phyloP scores from a whole-genome alignment of 2,113 vertebrate species.

The Telmatochromis sp. region DNA sequence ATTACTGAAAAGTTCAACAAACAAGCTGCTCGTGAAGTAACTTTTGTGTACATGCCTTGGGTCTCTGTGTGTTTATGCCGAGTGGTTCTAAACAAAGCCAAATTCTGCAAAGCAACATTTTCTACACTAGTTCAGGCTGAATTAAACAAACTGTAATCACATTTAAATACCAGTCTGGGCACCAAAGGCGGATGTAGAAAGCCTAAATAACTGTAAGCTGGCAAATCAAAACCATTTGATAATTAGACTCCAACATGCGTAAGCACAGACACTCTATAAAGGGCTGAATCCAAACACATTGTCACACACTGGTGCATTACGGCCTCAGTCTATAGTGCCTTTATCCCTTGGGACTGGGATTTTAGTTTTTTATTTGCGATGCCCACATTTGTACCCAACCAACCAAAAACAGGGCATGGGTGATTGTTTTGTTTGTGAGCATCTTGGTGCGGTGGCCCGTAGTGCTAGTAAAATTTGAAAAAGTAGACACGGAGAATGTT shows the following conservation, averaged over 20 bases:
- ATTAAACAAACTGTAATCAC: not conserved
- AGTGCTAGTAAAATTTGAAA: not conserved
- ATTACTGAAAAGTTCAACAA: not conserved
- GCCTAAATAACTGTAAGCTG: not conserved
- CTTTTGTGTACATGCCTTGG: not conserved
- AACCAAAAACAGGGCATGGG: accelerated
- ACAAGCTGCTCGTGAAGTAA: not conserved
- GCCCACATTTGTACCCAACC: not conserved
- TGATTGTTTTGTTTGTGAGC: not conserved
- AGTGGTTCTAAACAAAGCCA: not conserved
- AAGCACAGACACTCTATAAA: not conserved
- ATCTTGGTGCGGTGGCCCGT: not conserved
- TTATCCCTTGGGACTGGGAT: not conserved
- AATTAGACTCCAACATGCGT: not conserved
- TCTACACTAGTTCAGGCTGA: not conserved
- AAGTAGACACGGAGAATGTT: not conserved
- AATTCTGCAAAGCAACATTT: not conserved
- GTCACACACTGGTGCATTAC: not conserved
- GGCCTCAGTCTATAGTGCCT: not conserved
- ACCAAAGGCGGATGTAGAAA: not conserved
- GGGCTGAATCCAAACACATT: not conserved
- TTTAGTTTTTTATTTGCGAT: not conserved
- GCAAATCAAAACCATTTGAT: not conserved
- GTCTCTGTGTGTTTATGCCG: not conserved
- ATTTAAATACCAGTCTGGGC: not conserved